Evolutionary conservation across 2,113 vertebrate genomes (phyloP).

Genomic region (Rhynchopsitta pachyrhyncha): DNA sequence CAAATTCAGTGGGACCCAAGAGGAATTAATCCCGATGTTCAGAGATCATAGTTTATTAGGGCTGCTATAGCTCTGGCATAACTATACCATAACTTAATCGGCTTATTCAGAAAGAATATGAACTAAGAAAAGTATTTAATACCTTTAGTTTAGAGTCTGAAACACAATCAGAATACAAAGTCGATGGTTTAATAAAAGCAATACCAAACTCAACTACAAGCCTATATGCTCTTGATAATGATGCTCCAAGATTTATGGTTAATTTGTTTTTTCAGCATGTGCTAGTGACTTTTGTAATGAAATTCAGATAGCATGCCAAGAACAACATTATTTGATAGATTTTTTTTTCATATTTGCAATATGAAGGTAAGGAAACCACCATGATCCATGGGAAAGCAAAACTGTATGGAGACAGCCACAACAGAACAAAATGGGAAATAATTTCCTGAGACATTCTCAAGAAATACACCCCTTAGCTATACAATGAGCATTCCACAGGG

Average conservation of each 20-base stretch:
- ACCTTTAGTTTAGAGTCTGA: not conserved
- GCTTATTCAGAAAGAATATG: not conserved
- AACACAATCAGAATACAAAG: not conserved
- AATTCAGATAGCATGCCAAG: not conserved
- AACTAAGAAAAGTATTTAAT: not conserved
- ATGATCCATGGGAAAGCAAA: not conserved
- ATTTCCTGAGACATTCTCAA: not conserved
- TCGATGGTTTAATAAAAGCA: not conserved
- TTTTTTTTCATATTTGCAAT: not conserved
- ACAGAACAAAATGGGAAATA: not conserved
- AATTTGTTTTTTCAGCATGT: not conserved
- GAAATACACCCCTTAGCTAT: not conserved
- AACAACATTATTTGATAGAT: not conserved
- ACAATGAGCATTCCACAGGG: rapidly evolving
- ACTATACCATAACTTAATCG: not conserved
- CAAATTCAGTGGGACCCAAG: not conserved
- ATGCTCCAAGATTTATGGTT: not conserved
- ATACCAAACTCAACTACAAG: not conserved
- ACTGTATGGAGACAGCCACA: not conserved
- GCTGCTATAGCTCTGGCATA: not conserved
- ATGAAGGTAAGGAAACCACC: not conserved
- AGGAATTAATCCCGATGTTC: not conserved
- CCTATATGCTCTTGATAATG: not conserved
- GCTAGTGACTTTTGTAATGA: not conserved
- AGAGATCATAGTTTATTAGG: not conserved